Evolutionary conservation across 2,113 vertebrate genomes (phyloP).

Genomic region (Lucifuga dentata): DNA sequence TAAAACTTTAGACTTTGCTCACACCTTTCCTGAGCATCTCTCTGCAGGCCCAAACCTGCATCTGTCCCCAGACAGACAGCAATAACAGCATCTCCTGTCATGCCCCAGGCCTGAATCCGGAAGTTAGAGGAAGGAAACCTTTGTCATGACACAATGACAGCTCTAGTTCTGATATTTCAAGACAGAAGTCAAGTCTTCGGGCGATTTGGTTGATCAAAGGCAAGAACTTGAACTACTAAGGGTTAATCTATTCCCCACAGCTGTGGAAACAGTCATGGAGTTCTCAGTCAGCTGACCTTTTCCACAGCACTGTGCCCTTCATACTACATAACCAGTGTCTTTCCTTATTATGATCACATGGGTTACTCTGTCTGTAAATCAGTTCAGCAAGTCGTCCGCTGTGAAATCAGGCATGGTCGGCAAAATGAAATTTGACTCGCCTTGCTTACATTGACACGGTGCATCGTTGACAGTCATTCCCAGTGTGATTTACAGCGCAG

Average conservation of each 20-base stretch:
- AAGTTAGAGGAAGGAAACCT: background rate
- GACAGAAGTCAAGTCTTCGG: background rate
- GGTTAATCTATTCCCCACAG: slow-evolving; percentile 31
- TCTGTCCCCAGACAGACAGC: slow-evolving; percentile 1
- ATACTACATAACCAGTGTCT: background rate
- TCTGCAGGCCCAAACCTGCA: slow-evolving; percentile 42
- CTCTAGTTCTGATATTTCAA: slow-evolving; percentile 5
- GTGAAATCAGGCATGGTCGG: background rate
- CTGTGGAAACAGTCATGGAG: slow-evolving; percentile 42
- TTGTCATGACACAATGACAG: background rate
- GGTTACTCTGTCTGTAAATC: slow-evolving; percentile 15
- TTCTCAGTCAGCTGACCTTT: slow-evolving; percentile 24
- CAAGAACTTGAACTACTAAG: background rate
- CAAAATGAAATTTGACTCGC: background rate
- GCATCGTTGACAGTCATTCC: no score
- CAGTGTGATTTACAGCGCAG: background rate
- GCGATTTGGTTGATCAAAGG: slow-evolving; percentile 39
- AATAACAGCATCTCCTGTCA: slow-evolving; percentile 1
- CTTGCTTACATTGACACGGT: background rate
- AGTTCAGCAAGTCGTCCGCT: background rate
- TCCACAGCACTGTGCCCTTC: slow-evolving; percentile 3
- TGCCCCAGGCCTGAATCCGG: background rate
- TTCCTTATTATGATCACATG: background rate
- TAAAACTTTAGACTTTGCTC: slow-evolving; percentile 4
- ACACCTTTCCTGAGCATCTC: background rate